Evolutionary conservation across 2,888 invertebrate genomes (phyloP).

Genomic region (Rhabditoides inermis): DNA sequence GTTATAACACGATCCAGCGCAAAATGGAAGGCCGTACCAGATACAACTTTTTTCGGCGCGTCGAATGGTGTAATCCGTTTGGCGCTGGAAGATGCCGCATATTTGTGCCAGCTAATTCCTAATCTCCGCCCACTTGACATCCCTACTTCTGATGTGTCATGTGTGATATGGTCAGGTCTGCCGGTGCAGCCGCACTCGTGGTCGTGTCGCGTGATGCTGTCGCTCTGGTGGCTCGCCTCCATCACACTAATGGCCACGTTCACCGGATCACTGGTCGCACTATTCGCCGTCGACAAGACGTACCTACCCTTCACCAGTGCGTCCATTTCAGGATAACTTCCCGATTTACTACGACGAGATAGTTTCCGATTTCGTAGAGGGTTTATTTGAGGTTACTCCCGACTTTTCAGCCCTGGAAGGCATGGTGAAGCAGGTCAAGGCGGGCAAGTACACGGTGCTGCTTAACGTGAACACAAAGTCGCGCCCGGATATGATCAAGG

Average conservation of each 20-base stretch:
- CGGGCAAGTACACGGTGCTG: constrained; percentile 29
- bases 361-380: neutral
- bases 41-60: too few relatives aligned
- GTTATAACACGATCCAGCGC: too few relatives aligned
- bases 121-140: too few relatives aligned
- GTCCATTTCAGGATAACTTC: too few relatives aligned
- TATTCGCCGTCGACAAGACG: constrained; percentile 43
- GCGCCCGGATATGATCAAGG: constrained; percentile 35
- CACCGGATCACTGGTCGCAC: constrained; percentile 46
- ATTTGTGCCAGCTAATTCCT: too few relatives aligned
- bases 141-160: too few relatives aligned
- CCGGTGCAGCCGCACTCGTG: constrained; percentile 37
- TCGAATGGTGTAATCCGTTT: too few relatives aligned
- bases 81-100: too few relatives aligned
- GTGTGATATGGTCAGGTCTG: too few relatives aligned
- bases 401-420: constrained; percentile 28
- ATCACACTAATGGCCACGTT: constrained; percentile 45
- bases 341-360: too few relatives aligned
- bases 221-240: constrained; percentile 43
- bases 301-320: constrained; percentile 37
- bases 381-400: neutral
- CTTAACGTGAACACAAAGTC: constrained; percentile 35
- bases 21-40: too few relatives aligned
- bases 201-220: constrained; percentile 41
- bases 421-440: constrained; percentile 26